Evolutionary conservation across 2,888 invertebrate species (phyloP).

Genomic region (Ctenicera cuprea): DNA sequence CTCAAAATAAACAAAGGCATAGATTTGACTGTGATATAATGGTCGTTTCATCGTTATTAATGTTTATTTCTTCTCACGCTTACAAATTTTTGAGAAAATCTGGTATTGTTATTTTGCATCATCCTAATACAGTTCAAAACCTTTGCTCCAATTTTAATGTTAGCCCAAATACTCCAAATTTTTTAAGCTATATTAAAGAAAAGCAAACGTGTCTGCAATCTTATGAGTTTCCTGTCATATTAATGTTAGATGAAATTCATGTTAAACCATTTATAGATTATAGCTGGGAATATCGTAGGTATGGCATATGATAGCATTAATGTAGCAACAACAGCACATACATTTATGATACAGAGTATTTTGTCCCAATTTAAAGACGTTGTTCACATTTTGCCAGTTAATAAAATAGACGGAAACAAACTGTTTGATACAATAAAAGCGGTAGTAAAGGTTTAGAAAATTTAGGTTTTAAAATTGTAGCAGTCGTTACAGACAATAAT

Average conservation of each 20-base stretch:
- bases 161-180: neutral
- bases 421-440: conserved; percentile 41
- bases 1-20: neutral
- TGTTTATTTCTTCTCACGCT: conserved; percentile 2
- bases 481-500: conserved; percentile 53
- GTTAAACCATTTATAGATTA: conserved; percentile 54
- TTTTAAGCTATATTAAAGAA: too few species aligned
- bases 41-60: conserved; percentile 3
- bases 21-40: neutral
- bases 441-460: conserved; percentile 49
- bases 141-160: conserved; percentile 9
- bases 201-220: neutral
- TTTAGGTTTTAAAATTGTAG: conserved; percentile 51
- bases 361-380: too few species aligned
- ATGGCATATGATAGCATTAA: conserved; percentile 41
- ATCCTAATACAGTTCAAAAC: conserved; percentile 6
- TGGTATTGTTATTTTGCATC: conserved; percentile 1
- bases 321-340: conserved; percentile 50
- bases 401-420: conserved; percentile 31
- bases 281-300: conserved; percentile 55
- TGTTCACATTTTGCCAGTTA: too few species aligned
- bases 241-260: too few species aligned
- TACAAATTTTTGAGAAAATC: conserved; percentile 15
- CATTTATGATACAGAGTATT: too few species aligned
- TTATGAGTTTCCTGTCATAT: neutral